Evolutionary conservation across 2,113 vertebrate species (phyloP).

Genomic region (Martes martes): DNA sequence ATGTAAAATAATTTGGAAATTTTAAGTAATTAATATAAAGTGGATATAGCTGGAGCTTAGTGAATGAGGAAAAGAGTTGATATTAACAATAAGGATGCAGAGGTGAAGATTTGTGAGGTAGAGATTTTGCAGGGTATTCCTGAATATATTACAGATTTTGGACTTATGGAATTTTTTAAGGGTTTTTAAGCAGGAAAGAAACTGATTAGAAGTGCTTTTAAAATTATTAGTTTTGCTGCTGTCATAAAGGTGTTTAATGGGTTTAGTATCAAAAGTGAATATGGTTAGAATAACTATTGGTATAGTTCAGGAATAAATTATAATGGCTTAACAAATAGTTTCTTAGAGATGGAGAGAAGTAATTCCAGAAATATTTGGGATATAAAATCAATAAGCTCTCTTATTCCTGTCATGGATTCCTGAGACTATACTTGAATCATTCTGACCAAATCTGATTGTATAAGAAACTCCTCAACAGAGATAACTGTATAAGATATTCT

Average conservation of each 20-base stretch:
- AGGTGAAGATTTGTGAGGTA: accelerated
- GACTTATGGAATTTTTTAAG: background rate
- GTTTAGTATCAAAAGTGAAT: background rate
- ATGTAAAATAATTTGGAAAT: background rate
- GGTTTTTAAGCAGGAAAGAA: background rate
- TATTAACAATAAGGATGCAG: background rate
- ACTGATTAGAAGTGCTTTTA: background rate
- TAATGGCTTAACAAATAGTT: background rate
- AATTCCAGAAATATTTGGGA: background rate
- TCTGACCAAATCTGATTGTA: background rate
- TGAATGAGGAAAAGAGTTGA: background rate
- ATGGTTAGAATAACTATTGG: background rate
- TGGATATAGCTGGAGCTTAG: background rate
- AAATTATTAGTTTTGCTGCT: background rate
- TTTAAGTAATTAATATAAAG: background rate
- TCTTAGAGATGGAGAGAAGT: background rate
- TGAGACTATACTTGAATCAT: background rate
- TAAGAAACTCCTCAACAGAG: background rate
- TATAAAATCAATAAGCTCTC: background rate
- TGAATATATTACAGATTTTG: background rate
- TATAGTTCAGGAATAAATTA: background rate
- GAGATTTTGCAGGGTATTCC: background rate
- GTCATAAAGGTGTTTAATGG: background rate
- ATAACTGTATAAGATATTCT: background rate
- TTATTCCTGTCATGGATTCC: background rate